These are phyloP conservation scores for Dinocampus coccinellae DNA, from an alignment of 2,888 invertebrate species.

Conservation along the genomic window DNA sequence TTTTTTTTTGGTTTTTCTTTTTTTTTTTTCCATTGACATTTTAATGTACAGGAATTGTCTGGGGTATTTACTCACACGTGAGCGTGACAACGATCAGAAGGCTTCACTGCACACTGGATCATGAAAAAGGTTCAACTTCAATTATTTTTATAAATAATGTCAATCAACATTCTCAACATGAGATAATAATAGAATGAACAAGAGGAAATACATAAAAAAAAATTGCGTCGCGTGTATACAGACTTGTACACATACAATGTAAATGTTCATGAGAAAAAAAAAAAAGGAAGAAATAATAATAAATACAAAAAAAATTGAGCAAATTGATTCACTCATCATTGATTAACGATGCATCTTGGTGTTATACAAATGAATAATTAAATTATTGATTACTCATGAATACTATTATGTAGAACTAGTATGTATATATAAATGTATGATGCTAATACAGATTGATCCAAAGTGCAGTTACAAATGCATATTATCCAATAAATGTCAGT, in stretches of 20 bases:
- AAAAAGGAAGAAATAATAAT: constrained; percentile 24
- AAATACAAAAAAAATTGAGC: constrained; percentile 49
- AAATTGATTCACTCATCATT: too few relatives aligned
- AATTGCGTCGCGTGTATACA: constrained; percentile 16
- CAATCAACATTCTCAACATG: too few relatives aligned
- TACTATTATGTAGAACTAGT: too few relatives aligned
- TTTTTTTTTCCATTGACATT: not conserved
- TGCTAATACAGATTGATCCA: too few relatives aligned
- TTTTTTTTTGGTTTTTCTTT: too few relatives aligned
- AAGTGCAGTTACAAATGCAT: too few relatives aligned
- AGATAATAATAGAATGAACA: not conserved
- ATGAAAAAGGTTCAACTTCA: not conserved
- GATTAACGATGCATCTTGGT: too few relatives aligned
- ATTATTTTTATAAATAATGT: too few relatives aligned
- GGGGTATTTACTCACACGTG: not conserved
- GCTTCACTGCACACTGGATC: not conserved
- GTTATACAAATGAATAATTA: too few relatives aligned
- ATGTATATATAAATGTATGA: too few relatives aligned
- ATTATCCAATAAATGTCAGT: too few relatives aligned
- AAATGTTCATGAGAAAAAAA: constrained; percentile 28
- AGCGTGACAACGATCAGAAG: not conserved
- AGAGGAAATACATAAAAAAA: not conserved
- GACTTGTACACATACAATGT: constrained; percentile 37
- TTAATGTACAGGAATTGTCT: not conserved
- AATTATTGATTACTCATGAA: too few relatives aligned